phyloP scores from a whole-genome alignment of 2,888 invertebrate species.

The Anagyrus pseudococci region DNA sequence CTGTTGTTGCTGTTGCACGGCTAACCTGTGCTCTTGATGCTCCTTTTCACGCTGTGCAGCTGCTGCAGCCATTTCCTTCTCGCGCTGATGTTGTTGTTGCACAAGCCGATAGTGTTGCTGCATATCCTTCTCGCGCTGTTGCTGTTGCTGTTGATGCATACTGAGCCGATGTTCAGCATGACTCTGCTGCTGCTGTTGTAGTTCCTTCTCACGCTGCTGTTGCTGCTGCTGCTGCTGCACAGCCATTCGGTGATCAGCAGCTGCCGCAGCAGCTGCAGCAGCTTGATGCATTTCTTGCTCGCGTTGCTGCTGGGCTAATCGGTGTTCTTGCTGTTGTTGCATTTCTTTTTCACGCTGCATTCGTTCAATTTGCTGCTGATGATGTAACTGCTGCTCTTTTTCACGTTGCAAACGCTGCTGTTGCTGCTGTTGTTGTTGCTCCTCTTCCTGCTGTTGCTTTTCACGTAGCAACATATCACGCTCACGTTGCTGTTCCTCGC shows the following conservation, averaged over 20 bases:
- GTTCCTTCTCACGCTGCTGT: constrained; percentile 48
- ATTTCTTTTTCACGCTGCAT: constrained; percentile 53
- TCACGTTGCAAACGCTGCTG: constrained; percentile 49
- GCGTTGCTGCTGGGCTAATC: constrained; percentile 50
- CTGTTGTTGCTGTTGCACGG: constrained; percentile 51
- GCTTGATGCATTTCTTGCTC: constrained; percentile 54
- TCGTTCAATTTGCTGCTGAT: constrained; percentile 58
- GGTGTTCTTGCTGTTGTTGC: constrained; percentile 51
- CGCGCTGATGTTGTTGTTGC: constrained; percentile 52
- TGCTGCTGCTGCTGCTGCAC: constrained; percentile 54
- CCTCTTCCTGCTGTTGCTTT: constrained; percentile 50
- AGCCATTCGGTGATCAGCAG: constrained; percentile 43
- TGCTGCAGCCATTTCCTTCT: constrained; percentile 57
- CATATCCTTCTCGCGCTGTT: constrained; percentile 50
- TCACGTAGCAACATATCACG: constrained; percentile 54
- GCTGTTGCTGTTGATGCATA: constrained; percentile 47
- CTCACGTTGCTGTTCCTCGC: constrained; percentile 53
- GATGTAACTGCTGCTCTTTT: constrained; percentile 57
- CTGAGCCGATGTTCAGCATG: constrained; percentile 51
- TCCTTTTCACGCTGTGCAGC: constrained; percentile 55
- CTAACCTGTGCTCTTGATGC: constrained; percentile 53
- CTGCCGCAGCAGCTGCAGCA: constrained; percentile 50
- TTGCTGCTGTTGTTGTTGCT: constrained; percentile 45
- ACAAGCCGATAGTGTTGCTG: constrained; percentile 43
- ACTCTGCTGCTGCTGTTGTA: constrained; percentile 55